phyloP scores from a whole-genome alignment of 1,140 invertebrate species.

The Drosophila kikkawai region DNA sequence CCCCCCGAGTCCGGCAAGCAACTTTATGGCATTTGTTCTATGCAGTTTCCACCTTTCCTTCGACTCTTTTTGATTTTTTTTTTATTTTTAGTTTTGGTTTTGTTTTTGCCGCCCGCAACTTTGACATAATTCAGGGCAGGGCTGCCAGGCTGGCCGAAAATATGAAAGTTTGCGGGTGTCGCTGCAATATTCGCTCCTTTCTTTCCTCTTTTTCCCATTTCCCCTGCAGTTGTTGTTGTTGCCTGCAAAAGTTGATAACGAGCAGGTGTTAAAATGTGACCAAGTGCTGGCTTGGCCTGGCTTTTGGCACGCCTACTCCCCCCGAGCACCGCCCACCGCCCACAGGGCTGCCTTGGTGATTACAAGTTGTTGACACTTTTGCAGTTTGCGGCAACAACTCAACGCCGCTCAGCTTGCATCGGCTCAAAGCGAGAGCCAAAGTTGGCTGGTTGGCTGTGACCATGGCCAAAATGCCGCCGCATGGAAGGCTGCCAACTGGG shows the following conservation, averaged over 20 bases:
- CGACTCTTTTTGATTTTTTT: constrained; percentile 1
- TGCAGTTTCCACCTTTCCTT: constrained; percentile 64
- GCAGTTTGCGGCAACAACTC: constrained; percentile 78
- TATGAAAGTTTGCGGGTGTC: constrained; percentile 69
- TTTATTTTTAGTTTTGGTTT: constrained; percentile 24
- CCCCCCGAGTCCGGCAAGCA: constrained; percentile 17
- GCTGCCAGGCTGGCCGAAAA: constrained; percentile 68
- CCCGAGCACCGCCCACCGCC: background rate
- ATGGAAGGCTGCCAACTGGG: constrained; percentile 60
- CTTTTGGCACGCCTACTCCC: constrained; percentile 38
- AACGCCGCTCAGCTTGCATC: constrained; percentile 37
- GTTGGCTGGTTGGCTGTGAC: constrained; percentile 62
- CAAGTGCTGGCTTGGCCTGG: constrained; percentile 60
- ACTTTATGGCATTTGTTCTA: constrained; percentile 75
- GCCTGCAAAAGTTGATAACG: constrained; percentile 81
- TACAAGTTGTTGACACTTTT: constrained; percentile 83
- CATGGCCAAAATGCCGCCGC: constrained; percentile 65
- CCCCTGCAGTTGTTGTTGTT: constrained; percentile 35
- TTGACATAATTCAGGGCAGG: constrained; percentile 79
- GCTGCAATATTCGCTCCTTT: constrained; percentile 52
- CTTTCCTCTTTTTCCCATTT: constrained; percentile 41
- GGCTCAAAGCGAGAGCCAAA: constrained; percentile 70
- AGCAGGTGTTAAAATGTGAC: constrained; percentile 84
- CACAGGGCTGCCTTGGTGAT: constrained; percentile 57
- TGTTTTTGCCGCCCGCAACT: constrained; percentile 57